Percentiles rank a stretch among this genome's conserved stretches.
phyloP scores from a whole-genome alignment of 2,797 vertebrate genomes.

The Telmatherina bonti region DNA sequence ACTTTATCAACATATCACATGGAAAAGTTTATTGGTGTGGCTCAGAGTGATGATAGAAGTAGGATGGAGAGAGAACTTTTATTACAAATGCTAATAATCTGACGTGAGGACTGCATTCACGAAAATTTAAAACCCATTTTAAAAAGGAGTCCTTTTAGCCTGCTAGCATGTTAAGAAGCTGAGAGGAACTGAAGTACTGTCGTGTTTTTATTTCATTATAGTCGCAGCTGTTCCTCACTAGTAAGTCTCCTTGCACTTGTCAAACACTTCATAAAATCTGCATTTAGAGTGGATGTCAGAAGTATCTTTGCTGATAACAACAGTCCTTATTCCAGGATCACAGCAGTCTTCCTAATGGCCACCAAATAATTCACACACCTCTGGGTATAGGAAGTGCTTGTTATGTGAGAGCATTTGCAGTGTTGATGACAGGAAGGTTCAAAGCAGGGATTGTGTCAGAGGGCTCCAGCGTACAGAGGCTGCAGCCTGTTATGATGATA shows the following conservation, averaged over 20 bases:
- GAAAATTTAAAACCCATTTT: background rate
- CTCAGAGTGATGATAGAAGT: background rate
- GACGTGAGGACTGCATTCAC: background rate
- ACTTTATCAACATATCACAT: background rate
- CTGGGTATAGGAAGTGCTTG: conserved; percentile 32
- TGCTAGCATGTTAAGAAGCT: conserved; percentile 56
- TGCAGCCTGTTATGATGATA: conserved; percentile 23
- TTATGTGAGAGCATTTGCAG: conserved; percentile 21
- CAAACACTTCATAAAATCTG: conserved; percentile 75
- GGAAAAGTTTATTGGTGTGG: conserved; percentile 13
- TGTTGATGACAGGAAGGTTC: conserved; percentile 51
- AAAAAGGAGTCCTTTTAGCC: background rate
- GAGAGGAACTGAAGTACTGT: conserved; percentile 58
- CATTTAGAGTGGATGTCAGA: conserved; percentile 71
- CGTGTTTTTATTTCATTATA: conserved; percentile 70
- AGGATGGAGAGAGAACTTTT: background rate
- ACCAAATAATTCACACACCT: conserved; percentile 71
- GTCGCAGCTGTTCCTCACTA: conserved; percentile 57
- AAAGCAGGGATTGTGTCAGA: conserved; percentile 28
- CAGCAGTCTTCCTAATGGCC: conserved; percentile 53
- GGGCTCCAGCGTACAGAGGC: conserved; percentile 20
- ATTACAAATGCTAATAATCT: background rate
- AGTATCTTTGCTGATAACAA: conserved; percentile 54
- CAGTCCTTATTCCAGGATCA: conserved; percentile 36
- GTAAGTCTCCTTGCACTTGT: conserved; percentile 49